These are phyloP conservation scores for Penaeus vannamei DNA, from an alignment of 1,140 invertebrate species.

Conservation along the genomic window DNA sequence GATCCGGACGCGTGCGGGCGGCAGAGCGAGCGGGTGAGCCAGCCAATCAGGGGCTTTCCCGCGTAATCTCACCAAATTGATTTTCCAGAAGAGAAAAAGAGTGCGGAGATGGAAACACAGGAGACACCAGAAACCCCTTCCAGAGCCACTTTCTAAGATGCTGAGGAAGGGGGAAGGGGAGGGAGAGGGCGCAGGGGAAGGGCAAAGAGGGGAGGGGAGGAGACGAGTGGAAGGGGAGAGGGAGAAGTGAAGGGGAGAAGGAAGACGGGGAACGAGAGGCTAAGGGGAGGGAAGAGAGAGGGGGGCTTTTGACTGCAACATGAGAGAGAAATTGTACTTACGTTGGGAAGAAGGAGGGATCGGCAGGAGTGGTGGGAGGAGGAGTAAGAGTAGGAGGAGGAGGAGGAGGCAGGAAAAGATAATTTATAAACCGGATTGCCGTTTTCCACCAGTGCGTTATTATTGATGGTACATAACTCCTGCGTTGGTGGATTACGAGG, in stretches of 20 bases:
- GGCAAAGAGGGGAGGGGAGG: neutral
- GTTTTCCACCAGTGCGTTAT: no score
- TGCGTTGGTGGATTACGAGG: neutral
- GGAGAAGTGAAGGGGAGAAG: no score
- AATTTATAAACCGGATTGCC: conserved; percentile 4
- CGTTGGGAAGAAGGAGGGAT: neutral
- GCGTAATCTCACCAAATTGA: conserved; percentile 65
- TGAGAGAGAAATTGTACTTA: neutral
- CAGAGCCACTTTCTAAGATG: conserved; percentile 65
- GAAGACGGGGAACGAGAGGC: no score
- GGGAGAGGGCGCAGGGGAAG: neutral
- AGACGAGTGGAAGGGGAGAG: neutral
- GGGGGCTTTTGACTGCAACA: conserved; percentile 53
- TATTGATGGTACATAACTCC: neutral
- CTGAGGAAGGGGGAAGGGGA: conserved; percentile 6
- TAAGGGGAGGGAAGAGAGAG: neutral
- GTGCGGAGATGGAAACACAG: conserved; percentile 62
- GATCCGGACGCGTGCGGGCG: conserved; percentile 45
- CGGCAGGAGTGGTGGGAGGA: neutral
- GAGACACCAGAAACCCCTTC: conserved; percentile 58
- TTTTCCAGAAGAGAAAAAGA: conserved; percentile 64
- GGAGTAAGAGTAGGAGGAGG: neutral
- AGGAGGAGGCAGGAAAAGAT: neutral
- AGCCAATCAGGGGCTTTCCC: conserved; percentile 65
- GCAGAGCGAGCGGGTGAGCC: conserved; percentile 64